Base-by-base conservation (phyloP, 2,113 vertebrate species). In the Chinchilla lanigera region DNA sequence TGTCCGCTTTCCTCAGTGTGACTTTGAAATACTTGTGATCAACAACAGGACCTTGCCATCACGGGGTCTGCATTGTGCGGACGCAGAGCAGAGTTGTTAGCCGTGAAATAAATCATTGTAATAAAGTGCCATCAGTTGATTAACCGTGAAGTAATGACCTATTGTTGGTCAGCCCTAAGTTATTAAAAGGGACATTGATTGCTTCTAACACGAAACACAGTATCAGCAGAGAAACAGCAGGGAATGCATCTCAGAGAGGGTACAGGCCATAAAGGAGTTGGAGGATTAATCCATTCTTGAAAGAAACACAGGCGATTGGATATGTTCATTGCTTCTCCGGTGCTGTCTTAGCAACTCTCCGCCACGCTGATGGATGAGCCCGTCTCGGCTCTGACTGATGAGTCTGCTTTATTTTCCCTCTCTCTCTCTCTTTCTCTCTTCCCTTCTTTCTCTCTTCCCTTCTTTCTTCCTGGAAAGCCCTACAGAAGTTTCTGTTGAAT, bases 151-250 rank as follows among this genome's bases (percentile, higher is more conserved):
- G 94, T 97, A 97, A 98, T 97, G 97, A 97, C 97, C 97, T 97
- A 97, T 98, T 98, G 97, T 97, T 98, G 96, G 96, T 97, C 97
- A 97, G 84, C 95, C 94, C 85, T 94, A 95, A 96, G 89, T 97
- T 97, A 98, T 97, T 98, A 97, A 97, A 96, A 98, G 92, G 88
- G 85, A 96, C 97, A 98, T 98, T 94, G 97, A 98, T 98, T 97
- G 78, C 95, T 97, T 95, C 94, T 97, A 92, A 97, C 2, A 0
- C 96, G 95, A 96, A 97, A 95, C 81, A 96, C 90, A 73, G 82
- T 95, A 95, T 97, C 91, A 98, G 96, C 85, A 95, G 65, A 97
- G 93, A 95, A 98, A 89, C 50, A 92, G 75, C 69, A 96, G 44
- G 61, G 75, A 94, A 95, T 95, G 77, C 60, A 90, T 97, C 92